These are phyloP conservation scores for Urocynchramus pylzowi DNA, from an alignment of 2,113 vertebrate species.

Conservation along the genomic window DNA sequence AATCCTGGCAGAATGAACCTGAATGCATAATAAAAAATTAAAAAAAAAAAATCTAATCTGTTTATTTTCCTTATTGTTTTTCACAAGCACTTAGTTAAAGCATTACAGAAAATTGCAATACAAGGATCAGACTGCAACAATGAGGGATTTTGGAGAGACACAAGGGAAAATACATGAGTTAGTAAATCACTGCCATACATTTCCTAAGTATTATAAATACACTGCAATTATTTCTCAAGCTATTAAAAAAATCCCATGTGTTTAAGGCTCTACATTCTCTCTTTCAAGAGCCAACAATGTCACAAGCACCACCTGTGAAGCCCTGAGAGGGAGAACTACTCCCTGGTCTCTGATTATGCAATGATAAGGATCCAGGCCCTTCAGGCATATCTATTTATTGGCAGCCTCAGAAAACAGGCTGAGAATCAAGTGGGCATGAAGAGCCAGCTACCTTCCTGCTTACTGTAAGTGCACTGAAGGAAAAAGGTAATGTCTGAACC, in stretches of 20 bases:
- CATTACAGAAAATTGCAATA: neutral
- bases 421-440: neutral
- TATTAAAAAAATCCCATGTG: neutral
- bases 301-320: neutral
- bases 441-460: neutral
- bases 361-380: neutral
- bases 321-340: neutral
- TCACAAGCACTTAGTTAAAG: neutral
- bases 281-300: neutral
- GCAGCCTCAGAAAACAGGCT: neutral
- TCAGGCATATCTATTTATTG: neutral
- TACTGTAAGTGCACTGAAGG: neutral
- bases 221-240: neutral
- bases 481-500: neutral
- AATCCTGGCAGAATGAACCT: neutral
- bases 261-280: neutral
- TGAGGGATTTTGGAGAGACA: neutral
- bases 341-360: constrained; percentile 17
- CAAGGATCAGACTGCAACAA: neutral
- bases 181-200: neutral
- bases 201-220: neutral
- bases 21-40: neutral
- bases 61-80: neutral
- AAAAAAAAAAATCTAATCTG: neutral
- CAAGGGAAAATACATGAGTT: neutral